Evolutionary conservation across 2,113 vertebrate species (phyloP).

Genomic region (Atherinomorus stipes): DNA sequence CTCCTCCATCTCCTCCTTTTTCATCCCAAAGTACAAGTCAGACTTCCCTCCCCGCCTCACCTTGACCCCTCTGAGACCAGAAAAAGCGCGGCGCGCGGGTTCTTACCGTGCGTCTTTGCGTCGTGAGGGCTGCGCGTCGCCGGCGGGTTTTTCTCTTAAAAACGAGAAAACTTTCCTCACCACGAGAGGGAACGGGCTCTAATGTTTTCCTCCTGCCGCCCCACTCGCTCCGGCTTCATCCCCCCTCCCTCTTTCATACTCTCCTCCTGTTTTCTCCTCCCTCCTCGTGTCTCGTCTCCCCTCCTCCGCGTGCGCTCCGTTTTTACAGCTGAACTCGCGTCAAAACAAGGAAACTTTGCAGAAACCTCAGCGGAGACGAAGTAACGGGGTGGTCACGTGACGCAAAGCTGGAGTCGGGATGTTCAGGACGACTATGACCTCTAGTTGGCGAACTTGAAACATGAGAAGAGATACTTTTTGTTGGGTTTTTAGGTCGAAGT

Average conservation of each 20-base stretch:
- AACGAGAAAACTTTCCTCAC: constrained; percentile 3
- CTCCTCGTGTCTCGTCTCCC: neutral
- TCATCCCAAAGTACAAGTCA: constrained; percentile 5
- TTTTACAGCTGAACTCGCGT: neutral
- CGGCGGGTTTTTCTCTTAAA: neutral
- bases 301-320: neutral
- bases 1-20: constrained; percentile 19
- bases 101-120: constrained; percentile 53
- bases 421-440: neutral
- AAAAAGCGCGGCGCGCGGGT: neutral
- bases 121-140: neutral
- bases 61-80: neutral
- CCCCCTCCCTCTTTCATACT: constrained; percentile 13
- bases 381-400: neutral
- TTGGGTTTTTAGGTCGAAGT: too few species aligned
- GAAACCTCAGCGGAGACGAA: neutral
- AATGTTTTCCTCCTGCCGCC: constrained; percentile 41
- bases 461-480: neutral
- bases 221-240: constrained; percentile 12
- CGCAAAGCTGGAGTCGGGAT: neutral
- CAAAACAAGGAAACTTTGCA: constrained; percentile 19
- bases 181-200: neutral
- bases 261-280: constrained; percentile 27
- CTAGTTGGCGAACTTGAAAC: constrained; percentile 17
- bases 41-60: neutral